phyloP scores from a whole-genome alignment of 2,797 vertebrate species.

The Enteromius argenteus region DNA sequence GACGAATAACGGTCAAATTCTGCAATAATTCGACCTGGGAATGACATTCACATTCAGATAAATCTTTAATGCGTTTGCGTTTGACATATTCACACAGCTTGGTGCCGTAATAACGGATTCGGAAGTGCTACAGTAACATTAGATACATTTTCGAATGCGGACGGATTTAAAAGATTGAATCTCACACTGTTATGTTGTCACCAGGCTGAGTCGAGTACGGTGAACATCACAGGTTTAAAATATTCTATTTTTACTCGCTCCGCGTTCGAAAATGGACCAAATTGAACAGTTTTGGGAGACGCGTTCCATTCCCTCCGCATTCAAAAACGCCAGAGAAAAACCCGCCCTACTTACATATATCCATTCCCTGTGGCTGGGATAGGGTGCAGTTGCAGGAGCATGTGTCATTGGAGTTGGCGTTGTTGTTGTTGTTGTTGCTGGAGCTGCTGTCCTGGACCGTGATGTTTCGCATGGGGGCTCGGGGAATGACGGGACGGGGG shows the following conservation, averaged over 20 bases:
- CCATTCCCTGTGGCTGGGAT: constrained; percentile 73
- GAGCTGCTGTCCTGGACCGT: constrained; percentile 64
- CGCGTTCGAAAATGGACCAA: not conserved
- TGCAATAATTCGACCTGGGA: not conserved
- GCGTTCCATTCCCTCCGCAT: constrained; percentile 16
- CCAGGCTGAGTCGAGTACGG: not conserved
- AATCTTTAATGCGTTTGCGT: not conserved
- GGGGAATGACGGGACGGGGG: constrained; percentile 59
- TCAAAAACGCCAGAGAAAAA: constrained; percentile 31
- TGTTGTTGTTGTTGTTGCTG: constrained; percentile 50
- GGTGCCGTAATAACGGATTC: constrained; percentile 16
- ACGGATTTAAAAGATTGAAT: not conserved
- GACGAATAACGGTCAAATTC: constrained; percentile 7
- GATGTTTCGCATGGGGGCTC: constrained; percentile 68
- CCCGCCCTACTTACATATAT: constrained; percentile 71
- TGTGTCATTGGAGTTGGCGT: constrained; percentile 75
- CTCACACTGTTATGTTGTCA: not conserved
- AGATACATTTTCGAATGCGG: not conserved
- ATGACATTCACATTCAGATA: not conserved
- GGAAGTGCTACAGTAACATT: constrained; percentile 11
- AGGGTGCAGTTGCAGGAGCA: constrained; percentile 73
- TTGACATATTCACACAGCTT: not conserved
- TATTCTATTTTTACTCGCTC: not conserved
- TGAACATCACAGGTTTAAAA: not conserved
- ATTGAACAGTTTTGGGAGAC: constrained; percentile 18